Conservation (phyloP, 2,797 vertebrate species). For the Sebastolobus altivelis region DNA sequence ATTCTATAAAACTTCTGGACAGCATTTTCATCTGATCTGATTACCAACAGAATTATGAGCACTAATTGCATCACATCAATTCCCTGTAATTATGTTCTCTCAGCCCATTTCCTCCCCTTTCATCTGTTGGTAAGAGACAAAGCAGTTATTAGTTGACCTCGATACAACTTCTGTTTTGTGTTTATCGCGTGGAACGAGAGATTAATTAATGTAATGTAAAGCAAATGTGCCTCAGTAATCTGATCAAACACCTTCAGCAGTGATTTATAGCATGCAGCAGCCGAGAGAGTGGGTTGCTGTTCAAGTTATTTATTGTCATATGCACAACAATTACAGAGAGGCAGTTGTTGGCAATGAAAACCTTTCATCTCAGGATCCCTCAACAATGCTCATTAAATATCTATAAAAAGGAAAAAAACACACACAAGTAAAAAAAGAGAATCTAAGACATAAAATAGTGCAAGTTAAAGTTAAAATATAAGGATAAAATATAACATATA, state of each 20-base stretch:
- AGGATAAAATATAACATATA: background rate
- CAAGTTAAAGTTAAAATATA: background rate
- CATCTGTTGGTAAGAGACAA: background rate
- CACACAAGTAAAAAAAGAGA: background rate
- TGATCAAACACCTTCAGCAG: background rate
- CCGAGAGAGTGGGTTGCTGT: accelerated
- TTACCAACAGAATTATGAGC: background rate
- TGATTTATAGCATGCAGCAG: background rate
- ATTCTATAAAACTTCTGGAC: background rate
- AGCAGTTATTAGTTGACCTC: background rate
- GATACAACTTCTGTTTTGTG: background rate
- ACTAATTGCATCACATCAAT: background rate
- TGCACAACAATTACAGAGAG: background rate
- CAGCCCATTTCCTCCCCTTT: background rate
- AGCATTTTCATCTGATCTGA: background rate
- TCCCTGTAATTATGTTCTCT: background rate
- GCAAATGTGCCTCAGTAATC: background rate
- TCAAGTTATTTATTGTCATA: background rate
- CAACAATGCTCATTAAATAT: background rate
- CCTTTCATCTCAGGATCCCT: background rate
- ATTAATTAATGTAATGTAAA: background rate
- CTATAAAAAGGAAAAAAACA: no score
- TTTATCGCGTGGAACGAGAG: background rate
- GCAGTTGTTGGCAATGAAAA: background rate
- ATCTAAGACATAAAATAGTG: background rate